Evolutionary conservation across 2,888 invertebrate genomes (phyloP).

Genomic region (Cybosia mesomella): DNA sequence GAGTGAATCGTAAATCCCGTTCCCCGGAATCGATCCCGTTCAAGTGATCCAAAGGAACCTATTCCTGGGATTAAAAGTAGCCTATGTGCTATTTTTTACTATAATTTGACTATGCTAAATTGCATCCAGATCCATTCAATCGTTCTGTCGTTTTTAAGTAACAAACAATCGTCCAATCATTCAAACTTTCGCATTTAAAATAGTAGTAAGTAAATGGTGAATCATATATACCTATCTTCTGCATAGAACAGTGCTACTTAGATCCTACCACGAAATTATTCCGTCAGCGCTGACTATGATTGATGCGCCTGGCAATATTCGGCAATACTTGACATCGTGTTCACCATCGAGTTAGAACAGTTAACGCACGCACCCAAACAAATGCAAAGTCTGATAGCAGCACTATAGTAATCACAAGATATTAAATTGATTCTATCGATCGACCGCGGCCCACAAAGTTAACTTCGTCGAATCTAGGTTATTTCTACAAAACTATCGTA

Average conservation of each 20-base stretch:
- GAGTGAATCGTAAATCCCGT: too few relatives aligned
- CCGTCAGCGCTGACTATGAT: background rate
- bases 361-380: background rate
- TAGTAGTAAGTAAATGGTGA: background rate
- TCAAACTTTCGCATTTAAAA: background rate
- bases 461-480: background rate
- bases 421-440: background rate
- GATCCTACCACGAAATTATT: background rate
- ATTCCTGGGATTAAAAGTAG: background rate
- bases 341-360: conserved; percentile 1
- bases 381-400: background rate
- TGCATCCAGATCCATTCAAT: background rate
- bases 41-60: background rate
- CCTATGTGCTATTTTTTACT: background rate
- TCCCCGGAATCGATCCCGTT: too few relatives aligned
- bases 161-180: background rate
- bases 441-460: background rate
- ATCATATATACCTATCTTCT: background rate
- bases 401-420: background rate
- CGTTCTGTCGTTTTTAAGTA: background rate
- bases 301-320: background rate
- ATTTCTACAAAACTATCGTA: background rate
- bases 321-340: background rate
- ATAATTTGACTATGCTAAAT: background rate
- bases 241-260: background rate